Conservation (phyloP, 2,113 vertebrate species). For the Pollachius pollachius region DNA sequence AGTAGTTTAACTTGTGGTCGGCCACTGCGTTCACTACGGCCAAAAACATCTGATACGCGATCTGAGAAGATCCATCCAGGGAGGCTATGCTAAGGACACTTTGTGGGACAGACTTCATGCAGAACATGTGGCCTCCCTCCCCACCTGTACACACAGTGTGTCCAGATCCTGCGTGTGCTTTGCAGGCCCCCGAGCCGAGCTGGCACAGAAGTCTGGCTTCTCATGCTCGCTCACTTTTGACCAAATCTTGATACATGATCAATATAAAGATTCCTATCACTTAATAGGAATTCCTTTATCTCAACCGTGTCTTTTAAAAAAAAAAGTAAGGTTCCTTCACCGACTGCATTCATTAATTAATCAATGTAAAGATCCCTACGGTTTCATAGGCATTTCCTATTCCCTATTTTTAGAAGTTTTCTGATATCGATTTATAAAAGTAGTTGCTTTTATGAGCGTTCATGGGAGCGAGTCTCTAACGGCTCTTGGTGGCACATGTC, state of each 20-base stretch:
- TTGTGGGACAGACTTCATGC: constrained; percentile 20
- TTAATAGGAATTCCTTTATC: too few species aligned
- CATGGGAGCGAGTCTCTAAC: too few species aligned
- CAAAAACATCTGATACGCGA: too few species aligned
- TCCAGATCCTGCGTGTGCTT: not conserved
- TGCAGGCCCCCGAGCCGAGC: not conserved
- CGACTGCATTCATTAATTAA: too few species aligned
- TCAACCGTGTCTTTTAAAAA: too few species aligned
- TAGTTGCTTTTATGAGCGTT: not conserved
- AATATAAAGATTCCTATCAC: too few species aligned
- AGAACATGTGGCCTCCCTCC: constrained; percentile 8
- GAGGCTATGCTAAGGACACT: constrained; percentile 28
- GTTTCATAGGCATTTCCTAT: too few species aligned
- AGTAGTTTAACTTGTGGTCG: too few species aligned
- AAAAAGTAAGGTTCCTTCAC: too few species aligned
- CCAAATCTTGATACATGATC: not conserved
- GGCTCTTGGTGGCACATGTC: constrained; percentile 39
- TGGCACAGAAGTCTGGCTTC: not conserved
- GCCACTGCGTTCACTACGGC: too few species aligned
- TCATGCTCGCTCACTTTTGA: constrained; percentile 7
- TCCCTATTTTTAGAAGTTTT: not conserved
- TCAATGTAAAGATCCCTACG: too few species aligned
- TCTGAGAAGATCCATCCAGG: constrained; percentile 42
- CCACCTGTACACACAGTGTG: not conserved
- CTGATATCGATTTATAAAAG: not conserved